Evolutionary conservation across 2,797 vertebrate genomes (phyloP), one percentile per base, ranked within the genome.

Genomic region (Gobio occitaniae): DNA sequence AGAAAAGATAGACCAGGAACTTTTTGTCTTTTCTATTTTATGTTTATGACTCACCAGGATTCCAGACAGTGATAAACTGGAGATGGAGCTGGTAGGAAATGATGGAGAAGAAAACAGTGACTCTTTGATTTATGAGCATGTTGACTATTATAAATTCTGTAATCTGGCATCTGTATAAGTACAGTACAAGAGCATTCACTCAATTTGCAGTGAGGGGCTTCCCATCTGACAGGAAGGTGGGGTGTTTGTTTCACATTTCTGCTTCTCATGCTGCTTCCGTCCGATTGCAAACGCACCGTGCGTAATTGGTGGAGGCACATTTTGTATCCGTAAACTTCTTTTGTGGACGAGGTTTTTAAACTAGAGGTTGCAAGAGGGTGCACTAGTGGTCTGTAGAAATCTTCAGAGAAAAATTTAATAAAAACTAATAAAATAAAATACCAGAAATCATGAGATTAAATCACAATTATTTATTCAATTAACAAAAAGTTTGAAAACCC

Each of bases 1-100:
- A 11, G 10, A 19, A 41, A 38, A 77, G 25, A 36, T 1, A 36
- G 48, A 54, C 48, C 25, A 74, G 3, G 32, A 72, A n/a, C 9
- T 68, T 6, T 80, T 48, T 68, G 47, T 63, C 12, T 61, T 19
- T 78, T 69, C 12, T 17, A 74, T 6, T 38, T 93, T 93, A 92
- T 94, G 91, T 93, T 94, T 93, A 95, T 84, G 56, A 80, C 71
- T 84, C 93, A 87, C 85, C 91, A 81, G 90, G 92, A 94, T 93
- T 88, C 86, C 88, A 90, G 85, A 84, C 88, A 89, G 86, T 90
- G 86, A 88, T 92, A 90, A 90, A 41, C 50, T 66, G 38, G 17
- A n/a, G 47, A 89, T 82, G 88, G 91, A 74, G 44, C 41, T 90
- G 84, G 91, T 6, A 61, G 38, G 75, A 78, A 92, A 93, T 90